A percentile compares a stretch with the other conserved stretches of the same genome.
phyloP scores from a whole-genome alignment of 2,888 invertebrate genomes.

The Dynastes maya region DNA sequence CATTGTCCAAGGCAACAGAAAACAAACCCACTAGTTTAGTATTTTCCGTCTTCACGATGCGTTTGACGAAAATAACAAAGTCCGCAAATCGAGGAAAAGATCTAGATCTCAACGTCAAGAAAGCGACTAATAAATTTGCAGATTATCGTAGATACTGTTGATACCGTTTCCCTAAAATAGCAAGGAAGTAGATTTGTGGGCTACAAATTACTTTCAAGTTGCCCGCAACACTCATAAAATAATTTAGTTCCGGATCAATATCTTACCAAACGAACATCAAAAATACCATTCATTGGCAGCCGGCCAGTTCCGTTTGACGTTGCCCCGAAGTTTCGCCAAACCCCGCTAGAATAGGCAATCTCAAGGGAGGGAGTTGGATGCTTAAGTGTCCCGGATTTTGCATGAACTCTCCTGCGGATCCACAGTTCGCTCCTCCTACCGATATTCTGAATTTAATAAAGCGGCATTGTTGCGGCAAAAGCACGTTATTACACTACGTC shows the following conservation, averaged over 20 bases:
- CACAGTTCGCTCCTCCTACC: neutral
- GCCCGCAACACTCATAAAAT: constrained; percentile 34
- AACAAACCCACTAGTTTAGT: too few relatives aligned
- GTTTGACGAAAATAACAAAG: constrained; percentile 3
- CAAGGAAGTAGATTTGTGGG: too few relatives aligned
- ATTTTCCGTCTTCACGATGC: neutral
- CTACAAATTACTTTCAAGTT: constrained; percentile 1
- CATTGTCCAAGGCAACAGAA: too few relatives aligned
- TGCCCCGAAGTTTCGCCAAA: neutral
- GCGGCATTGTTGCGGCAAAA: constrained; percentile 31
- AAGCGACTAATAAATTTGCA: too few relatives aligned
- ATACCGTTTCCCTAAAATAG: too few relatives aligned
- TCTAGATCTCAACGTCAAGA: too few relatives aligned
- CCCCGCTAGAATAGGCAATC: neutral
- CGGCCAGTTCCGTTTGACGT: constrained; percentile 25
- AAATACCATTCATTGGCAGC: constrained; percentile 38
- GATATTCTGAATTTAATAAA: constrained; percentile 38
- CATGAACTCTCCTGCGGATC: constrained; percentile 25
- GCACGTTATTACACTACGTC: constrained; percentile 39
- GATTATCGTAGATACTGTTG: too few relatives aligned
- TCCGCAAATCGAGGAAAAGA: too few relatives aligned
- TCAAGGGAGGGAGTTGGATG: neutral
- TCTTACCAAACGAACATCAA: constrained; percentile 34
- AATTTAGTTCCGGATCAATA: constrained; percentile 36
- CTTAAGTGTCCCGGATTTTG: constrained; percentile 38